These are phyloP conservation scores for Cheilosia variabilis DNA, from an alignment of 2,888 invertebrate genomes.

Conservation along the genomic window DNA sequence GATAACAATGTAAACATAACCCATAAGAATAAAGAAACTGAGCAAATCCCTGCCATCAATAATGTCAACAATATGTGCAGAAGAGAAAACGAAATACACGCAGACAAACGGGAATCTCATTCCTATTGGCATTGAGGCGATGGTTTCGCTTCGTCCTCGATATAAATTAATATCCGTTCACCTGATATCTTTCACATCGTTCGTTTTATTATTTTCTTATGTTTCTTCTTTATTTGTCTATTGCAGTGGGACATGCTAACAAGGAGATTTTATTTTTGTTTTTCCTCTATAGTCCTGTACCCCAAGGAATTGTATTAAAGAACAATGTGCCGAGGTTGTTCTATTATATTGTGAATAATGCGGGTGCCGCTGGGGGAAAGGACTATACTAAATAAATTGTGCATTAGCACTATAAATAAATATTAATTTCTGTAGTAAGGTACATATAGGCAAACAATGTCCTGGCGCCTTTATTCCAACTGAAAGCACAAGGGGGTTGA, in stretches of 20 bases:
- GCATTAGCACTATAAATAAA: slow-evolving; percentile 54
- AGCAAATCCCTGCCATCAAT: slow-evolving; percentile 68
- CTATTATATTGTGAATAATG: slow-evolving; percentile 55
- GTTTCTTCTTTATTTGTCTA: slow-evolving; percentile 28
- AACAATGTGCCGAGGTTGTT: slow-evolving; percentile 60
- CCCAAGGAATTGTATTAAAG: slow-evolving; percentile 49
- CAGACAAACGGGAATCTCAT: slow-evolving; percentile 18
- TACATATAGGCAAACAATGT: background rate
- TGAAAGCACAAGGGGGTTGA: background rate
- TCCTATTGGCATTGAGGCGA: slow-evolving; percentile 5
- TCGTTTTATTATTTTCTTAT: slow-evolving; percentile 47
- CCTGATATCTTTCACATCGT: slow-evolving; percentile 75
- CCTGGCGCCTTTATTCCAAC: background rate
- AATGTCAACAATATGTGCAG: slow-evolving; percentile 69
- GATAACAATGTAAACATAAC: slow-evolving; percentile 67
- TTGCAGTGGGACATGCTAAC: slow-evolving; percentile 60
- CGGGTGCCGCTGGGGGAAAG: slow-evolving; percentile 23
- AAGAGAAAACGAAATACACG: slow-evolving; percentile 35
- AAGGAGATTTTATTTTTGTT: slow-evolving; percentile 11
- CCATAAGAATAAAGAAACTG: slow-evolving; percentile 18
- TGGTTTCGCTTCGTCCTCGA: slow-evolving; percentile 46
- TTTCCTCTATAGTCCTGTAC: slow-evolving; percentile 1
- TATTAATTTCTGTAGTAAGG: slow-evolving; percentile 43
- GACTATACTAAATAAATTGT: slow-evolving; percentile 34
- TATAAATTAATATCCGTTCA: slow-evolving; percentile 74